Evolutionary conservation across 1,140 invertebrate genomes (phyloP).

Genomic region (Camponotus floridanus): DNA sequence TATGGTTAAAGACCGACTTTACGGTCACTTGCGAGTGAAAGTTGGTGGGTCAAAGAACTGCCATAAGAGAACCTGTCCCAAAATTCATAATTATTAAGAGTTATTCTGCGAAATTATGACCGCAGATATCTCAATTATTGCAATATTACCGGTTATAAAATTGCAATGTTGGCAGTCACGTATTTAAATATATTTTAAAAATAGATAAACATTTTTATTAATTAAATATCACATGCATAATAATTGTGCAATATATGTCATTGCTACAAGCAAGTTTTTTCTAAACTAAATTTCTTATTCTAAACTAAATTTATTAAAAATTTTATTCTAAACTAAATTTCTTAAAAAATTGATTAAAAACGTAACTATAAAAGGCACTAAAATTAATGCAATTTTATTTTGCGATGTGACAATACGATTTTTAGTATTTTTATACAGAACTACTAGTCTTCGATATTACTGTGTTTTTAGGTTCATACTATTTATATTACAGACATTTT

Average conservation of each 20-base stretch:
- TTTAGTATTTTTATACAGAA: not conserved
- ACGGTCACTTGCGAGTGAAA: slow-evolving; percentile 64
- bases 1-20: slow-evolving; percentile 64
- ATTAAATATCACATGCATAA: not conserved
- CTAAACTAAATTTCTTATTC: not conserved
- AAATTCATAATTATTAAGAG: slow-evolving; percentile 40
- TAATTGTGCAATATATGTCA: not conserved
- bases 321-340: not conserved
- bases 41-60: slow-evolving; percentile 54
- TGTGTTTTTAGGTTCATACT: not conserved
- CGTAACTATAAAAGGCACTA: not conserved
- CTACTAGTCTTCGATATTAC: not conserved
- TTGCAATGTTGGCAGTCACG: not conserved
- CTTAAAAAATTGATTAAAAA: not conserved
- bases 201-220: not conserved
- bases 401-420: not conserved
- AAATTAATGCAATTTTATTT: not conserved
- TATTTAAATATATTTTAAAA: not conserved
- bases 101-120: not conserved
- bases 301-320: slow-evolving; percentile 5
- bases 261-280: not conserved
- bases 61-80: slow-evolving; percentile 6
- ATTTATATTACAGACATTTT: slow-evolving; percentile 31
- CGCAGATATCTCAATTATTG: not conserved
- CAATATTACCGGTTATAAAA: not conserved